phyloP scores from a whole-genome alignment of 2,888 invertebrate species.

The Sycophila texana region DNA sequence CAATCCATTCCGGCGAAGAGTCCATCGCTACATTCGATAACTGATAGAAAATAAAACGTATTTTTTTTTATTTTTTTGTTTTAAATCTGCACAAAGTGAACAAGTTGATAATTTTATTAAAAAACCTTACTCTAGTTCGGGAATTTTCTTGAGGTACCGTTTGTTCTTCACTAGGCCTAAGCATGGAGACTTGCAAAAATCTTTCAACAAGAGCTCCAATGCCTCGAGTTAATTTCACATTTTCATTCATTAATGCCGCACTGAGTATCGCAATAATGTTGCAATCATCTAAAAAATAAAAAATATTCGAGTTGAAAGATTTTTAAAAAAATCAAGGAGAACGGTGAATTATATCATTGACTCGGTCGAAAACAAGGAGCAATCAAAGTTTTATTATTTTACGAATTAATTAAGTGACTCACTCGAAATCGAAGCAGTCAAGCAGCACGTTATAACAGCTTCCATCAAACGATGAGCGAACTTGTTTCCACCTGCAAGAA shows the following conservation, averaged over 20 bases:
- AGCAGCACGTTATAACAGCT: conserved; percentile 72
- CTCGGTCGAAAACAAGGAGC: no score
- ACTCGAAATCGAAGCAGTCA: conserved; percentile 59
- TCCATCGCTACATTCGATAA: conserved; percentile 71
- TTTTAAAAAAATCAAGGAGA: no score
- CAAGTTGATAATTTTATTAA: neutral
- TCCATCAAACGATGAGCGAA: conserved; percentile 71
- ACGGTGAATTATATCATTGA: no score
- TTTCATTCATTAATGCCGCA: conserved; percentile 65
- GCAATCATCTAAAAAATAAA: conserved; percentile 64
- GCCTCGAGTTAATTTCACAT: conserved; percentile 68
- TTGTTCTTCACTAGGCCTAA: conserved; percentile 77
- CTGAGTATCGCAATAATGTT: conserved; percentile 67
- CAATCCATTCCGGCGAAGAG: conserved; percentile 67
- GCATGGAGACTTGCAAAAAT: conserved; percentile 78
- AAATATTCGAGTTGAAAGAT: neutral
- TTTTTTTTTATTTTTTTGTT: no score
- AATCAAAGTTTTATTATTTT: no score
- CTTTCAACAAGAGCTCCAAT: conserved; percentile 77
- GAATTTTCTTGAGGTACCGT: conserved; percentile 77
- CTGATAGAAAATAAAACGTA: conserved; percentile 58
- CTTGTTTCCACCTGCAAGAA: conserved; percentile 67
- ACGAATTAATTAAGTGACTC: neutral
- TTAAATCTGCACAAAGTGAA: neutral
- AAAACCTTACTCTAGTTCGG: conserved; percentile 76